Evolutionary conservation across 1,140 invertebrate species (phyloP).

Genomic region (Argopecten irradians): DNA sequence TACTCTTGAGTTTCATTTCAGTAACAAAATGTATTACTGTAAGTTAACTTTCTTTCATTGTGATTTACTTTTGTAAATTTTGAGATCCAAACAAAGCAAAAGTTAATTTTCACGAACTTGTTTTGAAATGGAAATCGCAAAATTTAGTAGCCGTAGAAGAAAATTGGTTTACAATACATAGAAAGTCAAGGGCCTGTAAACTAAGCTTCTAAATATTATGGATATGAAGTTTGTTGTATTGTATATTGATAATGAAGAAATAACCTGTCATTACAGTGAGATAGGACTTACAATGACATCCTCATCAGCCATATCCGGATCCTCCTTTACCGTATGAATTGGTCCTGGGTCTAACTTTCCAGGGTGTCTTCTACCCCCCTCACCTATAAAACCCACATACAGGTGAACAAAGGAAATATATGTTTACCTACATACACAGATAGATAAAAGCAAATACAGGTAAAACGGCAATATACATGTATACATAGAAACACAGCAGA

Average conservation of each 20-base stretch:
- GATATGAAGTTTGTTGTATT: background rate
- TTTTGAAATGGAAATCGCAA: too few relatives aligned
- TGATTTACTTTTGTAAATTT: too few relatives aligned
- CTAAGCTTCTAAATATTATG: background rate
- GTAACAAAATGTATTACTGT: too few relatives aligned
- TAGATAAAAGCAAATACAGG: background rate
- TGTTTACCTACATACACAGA: background rate
- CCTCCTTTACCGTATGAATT: constrained; percentile 80
- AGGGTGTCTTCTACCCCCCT: constrained; percentile 31
- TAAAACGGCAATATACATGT: too few relatives aligned
- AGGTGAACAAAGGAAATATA: background rate
- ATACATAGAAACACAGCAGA: background rate
- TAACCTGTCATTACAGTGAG: background rate
- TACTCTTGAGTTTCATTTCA: too few relatives aligned
- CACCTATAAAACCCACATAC: background rate
- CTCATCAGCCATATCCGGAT: constrained; percentile 75
- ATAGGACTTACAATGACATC: constrained; percentile 71
- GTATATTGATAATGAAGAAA: background rate
- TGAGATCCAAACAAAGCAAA: too few relatives aligned
- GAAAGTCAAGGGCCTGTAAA: background rate
- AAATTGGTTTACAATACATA: too few relatives aligned
- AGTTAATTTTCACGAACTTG: too few relatives aligned
- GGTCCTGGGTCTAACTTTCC: constrained; percentile 32
- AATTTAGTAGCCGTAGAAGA: background rate
- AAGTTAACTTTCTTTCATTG: too few relatives aligned